These are phyloP conservation scores for Streblospio benedicti DNA, from an alignment of 1,140 invertebrate genomes.

Conservation along the genomic window DNA sequence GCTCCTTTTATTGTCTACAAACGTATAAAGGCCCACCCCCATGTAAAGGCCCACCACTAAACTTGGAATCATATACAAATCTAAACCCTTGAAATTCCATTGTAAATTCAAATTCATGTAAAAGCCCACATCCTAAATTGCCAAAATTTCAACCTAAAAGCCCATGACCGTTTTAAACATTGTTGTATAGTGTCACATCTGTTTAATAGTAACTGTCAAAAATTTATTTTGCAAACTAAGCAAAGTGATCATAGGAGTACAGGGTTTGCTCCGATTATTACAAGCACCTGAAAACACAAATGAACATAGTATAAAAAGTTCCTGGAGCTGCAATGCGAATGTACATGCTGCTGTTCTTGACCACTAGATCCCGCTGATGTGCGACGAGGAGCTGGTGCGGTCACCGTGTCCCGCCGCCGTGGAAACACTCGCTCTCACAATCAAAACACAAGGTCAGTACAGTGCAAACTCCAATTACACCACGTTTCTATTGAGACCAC, in stretches of 20 bases:
- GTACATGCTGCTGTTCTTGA: no score
- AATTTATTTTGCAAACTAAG: no score
- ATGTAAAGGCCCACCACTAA: not conserved
- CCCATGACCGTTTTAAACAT: not conserved
- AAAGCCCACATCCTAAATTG: not conserved
- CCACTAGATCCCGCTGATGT: constrained; percentile 58
- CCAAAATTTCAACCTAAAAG: not conserved
- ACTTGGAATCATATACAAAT: not conserved
- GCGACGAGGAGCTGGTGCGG: constrained; percentile 68
- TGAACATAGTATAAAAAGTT: no score
- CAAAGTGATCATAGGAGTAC: no score
- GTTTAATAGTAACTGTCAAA: not conserved
- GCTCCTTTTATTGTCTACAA: not conserved
- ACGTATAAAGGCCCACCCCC: no score
- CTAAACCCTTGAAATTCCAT: not conserved
- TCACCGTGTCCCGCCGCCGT: constrained; percentile 73
- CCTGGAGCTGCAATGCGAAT: no score
- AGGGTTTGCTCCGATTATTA: no score
- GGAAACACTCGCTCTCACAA: constrained; percentile 75
- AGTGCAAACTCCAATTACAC: not conserved
- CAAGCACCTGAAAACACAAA: no score
- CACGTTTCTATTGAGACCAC: constrained; percentile 8
- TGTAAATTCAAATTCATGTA: not conserved
- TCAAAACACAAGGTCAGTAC: constrained; percentile 67
- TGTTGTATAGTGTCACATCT: not conserved